Conservation (phyloP, 2,888 invertebrate species). For the Luperina testacea region DNA sequence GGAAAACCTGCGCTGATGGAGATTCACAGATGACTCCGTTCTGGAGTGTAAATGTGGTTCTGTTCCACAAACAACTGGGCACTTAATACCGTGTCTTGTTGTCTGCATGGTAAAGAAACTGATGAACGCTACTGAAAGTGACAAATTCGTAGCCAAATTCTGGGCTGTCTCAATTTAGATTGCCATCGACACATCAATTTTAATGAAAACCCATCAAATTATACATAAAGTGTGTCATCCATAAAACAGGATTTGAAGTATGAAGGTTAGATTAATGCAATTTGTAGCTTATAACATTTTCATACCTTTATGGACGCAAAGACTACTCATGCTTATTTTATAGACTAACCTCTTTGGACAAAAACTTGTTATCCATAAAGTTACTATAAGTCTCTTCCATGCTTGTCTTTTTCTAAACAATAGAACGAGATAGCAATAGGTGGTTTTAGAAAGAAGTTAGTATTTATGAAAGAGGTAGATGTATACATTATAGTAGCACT, state of each 20-base stretch:
- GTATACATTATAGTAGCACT: constrained; percentile 6
- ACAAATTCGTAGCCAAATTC: no score
- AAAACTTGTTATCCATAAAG: constrained; percentile 36
- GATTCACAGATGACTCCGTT: no score
- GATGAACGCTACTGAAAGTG: no score
- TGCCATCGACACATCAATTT: background rate
- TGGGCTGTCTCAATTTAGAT: no score
- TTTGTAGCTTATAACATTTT: constrained; percentile 40
- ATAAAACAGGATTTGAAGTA: constrained; percentile 24
- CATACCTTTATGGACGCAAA: constrained; percentile 24
- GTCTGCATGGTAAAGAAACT: no score
- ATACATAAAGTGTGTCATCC: constrained; percentile 1
- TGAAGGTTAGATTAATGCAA: constrained; percentile 32
- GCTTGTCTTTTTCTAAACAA: constrained; percentile 18
- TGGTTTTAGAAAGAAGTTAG: constrained; percentile 1
- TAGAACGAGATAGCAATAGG: constrained; percentile 13
- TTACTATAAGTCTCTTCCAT: background rate
- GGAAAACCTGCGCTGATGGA: no score
- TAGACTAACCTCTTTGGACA: background rate
- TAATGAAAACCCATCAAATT: background rate
- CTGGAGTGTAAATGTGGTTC: no score
- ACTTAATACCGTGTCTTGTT: no score
- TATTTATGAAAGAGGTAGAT: background rate
- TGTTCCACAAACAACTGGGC: no score
- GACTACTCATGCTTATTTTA: constrained; percentile 22